These are phyloP conservation scores for Odontophorus gujanensis DNA, from an alignment of 2,113 vertebrate genomes.

Conservation along the genomic window DNA sequence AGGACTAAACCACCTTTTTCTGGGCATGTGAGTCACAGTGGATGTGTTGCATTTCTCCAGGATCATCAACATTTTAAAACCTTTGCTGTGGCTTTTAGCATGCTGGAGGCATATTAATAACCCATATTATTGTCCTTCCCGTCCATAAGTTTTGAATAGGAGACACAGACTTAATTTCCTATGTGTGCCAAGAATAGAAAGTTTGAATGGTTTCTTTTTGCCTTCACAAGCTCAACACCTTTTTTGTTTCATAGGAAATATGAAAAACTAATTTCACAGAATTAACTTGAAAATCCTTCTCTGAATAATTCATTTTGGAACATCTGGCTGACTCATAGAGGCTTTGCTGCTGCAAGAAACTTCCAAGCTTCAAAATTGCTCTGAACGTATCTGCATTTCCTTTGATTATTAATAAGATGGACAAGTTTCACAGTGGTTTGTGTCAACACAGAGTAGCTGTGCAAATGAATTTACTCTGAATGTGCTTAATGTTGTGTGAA, in stretches of 20 bases:
- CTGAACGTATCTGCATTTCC: conserved; percentile 53
- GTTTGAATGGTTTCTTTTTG: not conserved
- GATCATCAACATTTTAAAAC: not conserved
- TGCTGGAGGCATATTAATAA: not conserved
- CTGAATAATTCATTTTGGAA: conserved; percentile 74
- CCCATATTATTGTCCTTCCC: not conserved
- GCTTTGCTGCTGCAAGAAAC: conserved; percentile 64
- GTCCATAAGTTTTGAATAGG: conserved; percentile 1
- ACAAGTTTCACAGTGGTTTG: conserved; percentile 48
- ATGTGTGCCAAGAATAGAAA: not conserved
- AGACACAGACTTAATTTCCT: conserved; percentile 17
- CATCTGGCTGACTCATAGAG: conserved; percentile 67
- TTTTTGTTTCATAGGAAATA: conserved; percentile 46
- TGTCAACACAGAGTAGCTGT: conserved; percentile 41
- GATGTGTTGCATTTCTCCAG: not conserved
- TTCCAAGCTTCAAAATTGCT: conserved; percentile 54
- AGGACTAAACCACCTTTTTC: not conserved
- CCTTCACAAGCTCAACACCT: not conserved
- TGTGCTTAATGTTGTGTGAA: conserved; percentile 33
- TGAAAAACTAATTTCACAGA: conserved; percentile 67
- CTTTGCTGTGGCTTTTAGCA: not conserved
- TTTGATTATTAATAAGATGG: conserved; percentile 72
- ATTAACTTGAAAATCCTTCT: conserved; percentile 61
- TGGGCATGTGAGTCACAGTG: not conserved
- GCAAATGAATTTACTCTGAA: conserved; percentile 46